Evolutionary conservation across 2,113 vertebrate species (phyloP).

Genomic region (Amblyornis subalaris): DNA sequence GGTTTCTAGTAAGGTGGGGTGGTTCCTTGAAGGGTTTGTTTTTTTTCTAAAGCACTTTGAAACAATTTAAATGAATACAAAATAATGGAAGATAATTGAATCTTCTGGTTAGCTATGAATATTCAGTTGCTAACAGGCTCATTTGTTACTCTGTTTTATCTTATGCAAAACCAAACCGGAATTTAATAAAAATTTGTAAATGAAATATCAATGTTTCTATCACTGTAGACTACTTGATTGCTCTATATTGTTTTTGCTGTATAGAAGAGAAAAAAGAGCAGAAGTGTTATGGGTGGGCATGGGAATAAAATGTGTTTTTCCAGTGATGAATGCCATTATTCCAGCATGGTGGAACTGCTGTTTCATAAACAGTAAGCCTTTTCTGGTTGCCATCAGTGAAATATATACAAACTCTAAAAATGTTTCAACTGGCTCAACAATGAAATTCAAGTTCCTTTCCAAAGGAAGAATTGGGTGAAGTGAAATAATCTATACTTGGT

Average conservation of each 20-base stretch:
- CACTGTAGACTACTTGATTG: background rate
- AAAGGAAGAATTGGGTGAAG: background rate
- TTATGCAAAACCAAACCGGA: background rate
- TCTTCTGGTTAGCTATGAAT: background rate
- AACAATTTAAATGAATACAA: background rate
- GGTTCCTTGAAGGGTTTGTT: background rate
- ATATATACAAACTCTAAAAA: background rate
- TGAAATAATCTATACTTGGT: background rate
- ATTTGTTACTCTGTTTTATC: background rate
- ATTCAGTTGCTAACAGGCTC: background rate
- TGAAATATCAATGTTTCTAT: background rate
- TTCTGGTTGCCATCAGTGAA: background rate
- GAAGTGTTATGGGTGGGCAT: background rate
- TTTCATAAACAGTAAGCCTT: background rate
- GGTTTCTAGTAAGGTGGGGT: background rate
- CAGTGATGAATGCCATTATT: background rate
- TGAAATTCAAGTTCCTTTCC: background rate
- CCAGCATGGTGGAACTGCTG: background rate
- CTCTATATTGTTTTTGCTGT: background rate
- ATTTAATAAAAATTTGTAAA: background rate
- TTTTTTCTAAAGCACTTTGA: background rate
- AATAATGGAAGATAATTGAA: background rate
- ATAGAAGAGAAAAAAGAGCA: background rate
- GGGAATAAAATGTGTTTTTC: background rate
- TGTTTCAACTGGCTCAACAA: background rate